Evolutionary conservation across 2,888 invertebrate species (phyloP).

Genomic region (Acleris cristana): DNA sequence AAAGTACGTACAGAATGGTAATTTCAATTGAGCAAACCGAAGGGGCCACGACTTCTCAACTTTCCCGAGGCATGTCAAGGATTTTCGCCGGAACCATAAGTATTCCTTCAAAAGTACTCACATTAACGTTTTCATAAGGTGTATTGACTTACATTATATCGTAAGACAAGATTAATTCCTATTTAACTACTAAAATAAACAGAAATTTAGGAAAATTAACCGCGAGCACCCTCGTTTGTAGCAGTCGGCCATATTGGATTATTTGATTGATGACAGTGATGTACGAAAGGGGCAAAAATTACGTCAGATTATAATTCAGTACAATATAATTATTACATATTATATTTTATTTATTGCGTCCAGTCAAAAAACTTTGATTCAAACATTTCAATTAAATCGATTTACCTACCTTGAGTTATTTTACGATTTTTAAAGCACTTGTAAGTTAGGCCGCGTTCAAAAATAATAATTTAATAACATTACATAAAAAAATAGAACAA

Average conservation of each 20-base stretch:
- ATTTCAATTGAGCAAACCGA: conserved; percentile 26
- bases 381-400: too few relatives aligned
- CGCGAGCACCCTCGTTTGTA: conserved; percentile 66
- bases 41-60: conserved; percentile 48
- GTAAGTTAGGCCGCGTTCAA: too few relatives aligned
- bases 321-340: too few relatives aligned
- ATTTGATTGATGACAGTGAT: conserved; percentile 53
- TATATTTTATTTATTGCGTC: too few relatives aligned
- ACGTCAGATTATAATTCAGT: neutral
- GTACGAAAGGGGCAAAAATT: neutral
- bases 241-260: conserved; percentile 75
- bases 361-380: too few relatives aligned
- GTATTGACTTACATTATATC: conserved; percentile 78
- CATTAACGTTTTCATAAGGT: conserved; percentile 65
- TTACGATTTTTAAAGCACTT: too few relatives aligned
- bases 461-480: too few relatives aligned
- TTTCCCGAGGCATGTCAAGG: conserved; percentile 74
- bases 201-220: conserved; percentile 61
- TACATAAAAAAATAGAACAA: too few relatives aligned
- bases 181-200: conserved; percentile 54
- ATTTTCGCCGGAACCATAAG: conserved; percentile 49
- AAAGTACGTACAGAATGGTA: conserved; percentile 45
- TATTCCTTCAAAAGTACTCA: conserved; percentile 60
- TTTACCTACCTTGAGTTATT: too few relatives aligned
- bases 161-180: conserved; percentile 64